Evolutionary conservation across 2,888 invertebrate species (phyloP), one percentile per base, ranked within the genome.

Genomic region (Anoplius nigerrimus): DNA sequence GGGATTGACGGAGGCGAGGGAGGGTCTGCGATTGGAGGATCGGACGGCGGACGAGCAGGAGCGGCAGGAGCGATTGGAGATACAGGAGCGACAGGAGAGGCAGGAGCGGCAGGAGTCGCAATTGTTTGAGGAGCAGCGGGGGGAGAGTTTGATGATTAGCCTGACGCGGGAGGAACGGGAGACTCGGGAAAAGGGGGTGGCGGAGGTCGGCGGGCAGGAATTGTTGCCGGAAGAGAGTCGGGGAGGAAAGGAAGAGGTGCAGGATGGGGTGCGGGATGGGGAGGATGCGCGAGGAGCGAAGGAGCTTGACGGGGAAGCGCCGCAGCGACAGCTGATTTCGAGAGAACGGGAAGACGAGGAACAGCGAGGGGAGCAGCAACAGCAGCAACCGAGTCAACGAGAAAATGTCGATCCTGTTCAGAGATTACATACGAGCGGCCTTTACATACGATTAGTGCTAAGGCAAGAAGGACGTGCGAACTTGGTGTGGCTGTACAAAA

Each of bases 401-500:
- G 57, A 56, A 54, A 60, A 22, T 11, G 43, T 48, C 4, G 68
- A 73, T n/a, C 71, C 77, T 3, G 61, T 73, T 20, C 81, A 81
- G 3, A 77, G 70, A 45, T 34, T 34, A 34, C 34, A 34, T 34
- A 65, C 75, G 16, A 74, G 82, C 21, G 81, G 85, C n/a, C 78
- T 87, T 54, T 89, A 88, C 69, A 88, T 89, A 62, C 79, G 86
- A 46, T 74, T 88, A 67, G 86, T 88, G 60, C 79, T 89, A 54
- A 82, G 82, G 66, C 87, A 86, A 65, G 86, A 86, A 55, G 87
- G 86, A 66, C 81, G 82, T 20, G 76, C 84, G 46, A 85, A 88
- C 66, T 72, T 87, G 67, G 88, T 88, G 69, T 86, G 87, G 86
- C 78, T 88, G 54, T 86, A 86, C 75, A 89, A 88, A 81, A 88